Evolutionary conservation across 1,140 invertebrate species (phyloP).

Genomic region (Drosophila subobscura): DNA sequence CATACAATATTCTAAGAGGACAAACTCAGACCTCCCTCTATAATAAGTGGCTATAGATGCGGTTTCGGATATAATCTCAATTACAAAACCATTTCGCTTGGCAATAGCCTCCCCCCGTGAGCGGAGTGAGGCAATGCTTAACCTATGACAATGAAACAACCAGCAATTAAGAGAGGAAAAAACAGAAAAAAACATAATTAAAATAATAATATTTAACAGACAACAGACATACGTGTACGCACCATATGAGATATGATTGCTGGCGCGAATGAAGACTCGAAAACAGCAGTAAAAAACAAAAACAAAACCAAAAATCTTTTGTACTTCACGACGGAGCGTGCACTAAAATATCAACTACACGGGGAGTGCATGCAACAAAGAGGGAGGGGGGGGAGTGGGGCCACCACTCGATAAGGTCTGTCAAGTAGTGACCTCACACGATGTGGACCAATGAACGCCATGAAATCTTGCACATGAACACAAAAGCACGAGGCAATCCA

Average conservation of each 20-base stretch:
- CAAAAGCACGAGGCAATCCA: too few species aligned
- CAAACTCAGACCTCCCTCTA: not conserved
- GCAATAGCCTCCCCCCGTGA: conserved; percentile 5
- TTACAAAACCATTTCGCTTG: conserved; percentile 52
- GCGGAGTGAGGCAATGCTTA: conserved; percentile 53
- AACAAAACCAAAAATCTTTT: conserved; percentile 12
- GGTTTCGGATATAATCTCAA: conserved; percentile 47
- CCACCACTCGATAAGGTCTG: conserved; percentile 56
- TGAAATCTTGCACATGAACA: conserved; percentile 39
- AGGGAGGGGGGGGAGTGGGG: conserved; percentile 7
- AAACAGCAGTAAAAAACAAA: conserved; percentile 28
- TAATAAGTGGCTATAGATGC: not conserved
- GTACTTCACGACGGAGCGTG: conserved; percentile 49
- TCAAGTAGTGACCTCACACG: conserved; percentile 63
- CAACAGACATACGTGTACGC: conserved; percentile 22
- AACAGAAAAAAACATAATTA: conserved; percentile 56
- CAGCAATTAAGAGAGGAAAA: conserved; percentile 48
- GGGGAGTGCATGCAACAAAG: conserved; percentile 24
- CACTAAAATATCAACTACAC: conserved; percentile 52
- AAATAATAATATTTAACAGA: conserved; percentile 68
- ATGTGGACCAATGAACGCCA: conserved; percentile 53
- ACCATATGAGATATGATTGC: conserved; percentile 22
- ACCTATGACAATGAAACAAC: conserved; percentile 69
- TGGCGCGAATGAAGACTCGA: conserved; percentile 33
- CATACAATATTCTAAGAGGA: conserved; percentile 6